These are phyloP conservation scores for Crotophaga sulcirostris DNA, from an alignment of 2,113 vertebrate species.

Conservation along the genomic window DNA sequence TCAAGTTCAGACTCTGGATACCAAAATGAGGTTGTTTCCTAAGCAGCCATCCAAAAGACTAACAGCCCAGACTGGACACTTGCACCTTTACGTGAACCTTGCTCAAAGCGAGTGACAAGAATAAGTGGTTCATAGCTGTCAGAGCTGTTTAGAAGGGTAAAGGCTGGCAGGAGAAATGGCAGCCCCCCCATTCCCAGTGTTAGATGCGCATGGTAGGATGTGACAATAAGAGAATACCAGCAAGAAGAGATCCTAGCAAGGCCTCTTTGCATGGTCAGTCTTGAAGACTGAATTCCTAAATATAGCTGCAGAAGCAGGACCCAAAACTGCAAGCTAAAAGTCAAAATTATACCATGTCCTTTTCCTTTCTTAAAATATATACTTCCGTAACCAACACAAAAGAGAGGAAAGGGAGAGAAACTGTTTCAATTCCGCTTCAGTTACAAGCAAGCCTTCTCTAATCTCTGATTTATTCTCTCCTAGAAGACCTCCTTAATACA, in stretches of 20 bases:
- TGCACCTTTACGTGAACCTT: constrained; percentile 59
- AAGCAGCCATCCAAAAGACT: constrained; percentile 16
- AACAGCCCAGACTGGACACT: constrained; percentile 22
- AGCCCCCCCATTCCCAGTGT: fast-evolving
- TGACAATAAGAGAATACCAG: neutral
- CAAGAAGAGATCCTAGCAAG: neutral
- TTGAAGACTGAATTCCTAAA: neutral
- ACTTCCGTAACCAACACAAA: neutral
- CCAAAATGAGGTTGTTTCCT: constrained; percentile 42
- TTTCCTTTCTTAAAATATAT: neutral
- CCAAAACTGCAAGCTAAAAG: neutral
- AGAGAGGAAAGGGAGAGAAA: neutral
- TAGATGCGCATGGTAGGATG: neutral
- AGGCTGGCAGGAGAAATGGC: neutral
- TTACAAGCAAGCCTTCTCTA: neutral
- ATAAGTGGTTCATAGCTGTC: neutral
- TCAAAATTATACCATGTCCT: neutral
- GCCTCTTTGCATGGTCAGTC: neutral
- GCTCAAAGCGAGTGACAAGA: constrained; percentile 62
- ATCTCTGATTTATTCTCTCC: neutral
- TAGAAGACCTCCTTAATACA: neutral
- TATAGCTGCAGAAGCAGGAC: neutral
- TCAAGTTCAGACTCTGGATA: constrained; percentile 49
- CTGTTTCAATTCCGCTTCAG: neutral
- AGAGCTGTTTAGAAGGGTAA: neutral